These are phyloP conservation scores for Entelurus aequoreus DNA, from an alignment of 2,113 vertebrate species.

Conservation along the genomic window DNA sequence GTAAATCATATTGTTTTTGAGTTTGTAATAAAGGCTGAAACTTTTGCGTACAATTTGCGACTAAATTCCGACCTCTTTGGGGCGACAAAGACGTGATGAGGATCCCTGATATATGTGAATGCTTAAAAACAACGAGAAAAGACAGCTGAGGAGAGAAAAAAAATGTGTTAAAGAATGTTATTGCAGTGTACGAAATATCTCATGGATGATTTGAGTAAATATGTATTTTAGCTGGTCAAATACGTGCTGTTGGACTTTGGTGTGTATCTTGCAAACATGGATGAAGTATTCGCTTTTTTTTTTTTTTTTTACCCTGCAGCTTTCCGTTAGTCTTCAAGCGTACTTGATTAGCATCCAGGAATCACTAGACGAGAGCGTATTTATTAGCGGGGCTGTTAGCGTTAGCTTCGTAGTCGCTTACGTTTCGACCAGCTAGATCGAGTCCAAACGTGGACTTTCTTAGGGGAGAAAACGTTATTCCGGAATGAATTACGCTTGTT, in stretches of 20 bases:
- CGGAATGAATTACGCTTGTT: too few species aligned
- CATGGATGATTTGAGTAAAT: slow-evolving; percentile 71
- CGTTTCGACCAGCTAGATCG: slow-evolving; percentile 47
- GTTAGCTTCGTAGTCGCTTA: slow-evolving; percentile 48
- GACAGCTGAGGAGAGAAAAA: slow-evolving; percentile 52
- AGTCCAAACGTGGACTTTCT: slow-evolving; percentile 7
- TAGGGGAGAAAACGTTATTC: too few species aligned
- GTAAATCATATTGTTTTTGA: neutral
- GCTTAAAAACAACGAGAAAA: slow-evolving; percentile 50
- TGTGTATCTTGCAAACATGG: slow-evolving; percentile 70
- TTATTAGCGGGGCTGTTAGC: slow-evolving; percentile 33
- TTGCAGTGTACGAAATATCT: slow-evolving; percentile 80
- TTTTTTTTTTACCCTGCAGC: slow-evolving; percentile 42
- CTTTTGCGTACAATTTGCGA: neutral
- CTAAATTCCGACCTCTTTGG: neutral
- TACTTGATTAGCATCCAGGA: slow-evolving; percentile 53
- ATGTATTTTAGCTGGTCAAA: slow-evolving; percentile 74
- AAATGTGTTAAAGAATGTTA: slow-evolving; percentile 68
- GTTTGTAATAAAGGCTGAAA: neutral
- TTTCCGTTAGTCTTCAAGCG: slow-evolving; percentile 48
- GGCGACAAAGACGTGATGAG: slow-evolving; percentile 48
- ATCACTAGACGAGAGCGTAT: slow-evolving; percentile 20
- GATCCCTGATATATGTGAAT: slow-evolving; percentile 82
- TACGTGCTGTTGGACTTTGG: slow-evolving; percentile 53
- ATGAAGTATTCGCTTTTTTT: slow-evolving; percentile 76